phyloP scores from a whole-genome alignment of 2,797 vertebrate species.

The Pelodytes ibericus region DNA sequence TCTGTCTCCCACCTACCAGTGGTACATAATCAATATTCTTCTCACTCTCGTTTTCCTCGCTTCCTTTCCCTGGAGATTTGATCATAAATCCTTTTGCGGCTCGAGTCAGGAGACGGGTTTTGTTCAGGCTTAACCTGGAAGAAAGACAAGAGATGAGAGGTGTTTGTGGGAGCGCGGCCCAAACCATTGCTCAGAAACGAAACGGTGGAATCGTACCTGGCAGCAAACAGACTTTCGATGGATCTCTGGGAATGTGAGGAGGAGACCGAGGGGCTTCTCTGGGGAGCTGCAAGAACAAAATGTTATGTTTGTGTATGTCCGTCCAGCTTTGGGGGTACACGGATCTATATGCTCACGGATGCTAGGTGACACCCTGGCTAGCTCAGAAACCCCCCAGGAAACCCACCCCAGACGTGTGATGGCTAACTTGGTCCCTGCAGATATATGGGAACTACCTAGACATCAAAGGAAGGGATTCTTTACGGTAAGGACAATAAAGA shows the following conservation, averaged over 20 bases:
- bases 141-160: neutral
- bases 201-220: constrained; percentile 73
- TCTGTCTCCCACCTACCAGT: constrained; percentile 76
- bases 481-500: no score
- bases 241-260: constrained; percentile 82
- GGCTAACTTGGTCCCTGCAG: no score
- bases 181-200: no score
- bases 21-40: constrained; percentile 86
- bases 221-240: constrained; percentile 85
- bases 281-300: constrained; percentile 71
- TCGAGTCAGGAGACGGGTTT: constrained; percentile 83
- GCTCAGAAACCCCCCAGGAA: no score
- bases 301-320: neutral
- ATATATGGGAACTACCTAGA: no score
- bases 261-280: constrained; percentile 78
- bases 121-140: constrained; percentile 83
- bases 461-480: no score
- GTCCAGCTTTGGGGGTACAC: no score
- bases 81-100: constrained; percentile 91
- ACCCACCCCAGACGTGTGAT: no score
- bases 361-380: no score
- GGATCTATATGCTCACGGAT: no score
- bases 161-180: no score
- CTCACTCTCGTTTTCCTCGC: constrained; percentile 79
- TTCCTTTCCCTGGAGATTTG: constrained; percentile 78